A percentile compares a stretch with the other conserved stretches of the same genome.
Conservation (phyloP, 2,797 vertebrate genomes). For the Morus bassanus region DNA sequence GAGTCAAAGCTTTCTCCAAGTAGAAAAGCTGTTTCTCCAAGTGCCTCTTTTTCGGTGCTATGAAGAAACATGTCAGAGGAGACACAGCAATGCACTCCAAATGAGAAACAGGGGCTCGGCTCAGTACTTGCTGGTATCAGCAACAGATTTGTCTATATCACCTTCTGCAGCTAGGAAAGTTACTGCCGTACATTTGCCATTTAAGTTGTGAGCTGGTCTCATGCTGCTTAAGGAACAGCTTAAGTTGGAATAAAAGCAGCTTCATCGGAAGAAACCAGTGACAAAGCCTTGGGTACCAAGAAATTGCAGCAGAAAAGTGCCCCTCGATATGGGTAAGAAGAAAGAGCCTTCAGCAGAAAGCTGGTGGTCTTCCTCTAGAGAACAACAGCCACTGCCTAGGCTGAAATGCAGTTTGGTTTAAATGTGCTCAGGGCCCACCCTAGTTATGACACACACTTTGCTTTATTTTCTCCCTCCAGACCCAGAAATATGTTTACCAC, state of each 20-base stretch:
- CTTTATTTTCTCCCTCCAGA: slow-evolving; percentile 45
- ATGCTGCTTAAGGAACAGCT: slow-evolving; percentile 27
- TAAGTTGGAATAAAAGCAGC: slow-evolving; percentile 33
- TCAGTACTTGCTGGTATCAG: slow-evolving; percentile 62
- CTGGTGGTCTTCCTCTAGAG: neutral
- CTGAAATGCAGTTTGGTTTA: neutral
- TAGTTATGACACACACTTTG: neutral
- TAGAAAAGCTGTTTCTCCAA: slow-evolving; percentile 51
- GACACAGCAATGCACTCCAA: slow-evolving; percentile 48
- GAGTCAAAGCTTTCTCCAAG: slow-evolving; percentile 17
- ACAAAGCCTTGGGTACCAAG: slow-evolving; percentile 21
- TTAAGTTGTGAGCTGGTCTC: slow-evolving; percentile 42
- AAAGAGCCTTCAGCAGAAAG: neutral
- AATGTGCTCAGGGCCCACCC: neutral
- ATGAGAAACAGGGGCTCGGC: slow-evolving; percentile 51
- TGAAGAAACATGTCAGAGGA: slow-evolving; percentile 55
- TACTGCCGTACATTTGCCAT: slow-evolving; percentile 30
- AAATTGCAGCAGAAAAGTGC: neutral
- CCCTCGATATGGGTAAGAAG: neutral
- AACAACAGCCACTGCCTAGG: neutral
- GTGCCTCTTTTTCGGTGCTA: slow-evolving; percentile 43
- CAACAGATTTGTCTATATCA: slow-evolving; percentile 71
- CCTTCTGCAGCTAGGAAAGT: slow-evolving; percentile 65
- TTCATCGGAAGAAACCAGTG: slow-evolving; percentile 35
- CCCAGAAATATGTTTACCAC: slow-evolving; percentile 49